Evolutionary conservation across 2,113 vertebrate species (phyloP).

Genomic region (Phainopepla nitens): DNA sequence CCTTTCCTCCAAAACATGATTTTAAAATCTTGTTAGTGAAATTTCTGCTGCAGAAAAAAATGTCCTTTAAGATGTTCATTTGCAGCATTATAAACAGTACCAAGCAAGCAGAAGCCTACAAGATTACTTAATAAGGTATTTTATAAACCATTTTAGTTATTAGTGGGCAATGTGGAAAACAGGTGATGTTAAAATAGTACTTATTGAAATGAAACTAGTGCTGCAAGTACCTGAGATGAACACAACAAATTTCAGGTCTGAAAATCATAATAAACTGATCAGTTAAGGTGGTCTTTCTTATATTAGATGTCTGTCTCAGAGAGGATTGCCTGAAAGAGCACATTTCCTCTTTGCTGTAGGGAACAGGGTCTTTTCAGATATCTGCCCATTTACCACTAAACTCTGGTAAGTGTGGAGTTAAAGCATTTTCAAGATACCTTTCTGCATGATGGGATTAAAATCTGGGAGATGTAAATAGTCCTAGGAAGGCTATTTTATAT

Average conservation of each 20-base stretch:
- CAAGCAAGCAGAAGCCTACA: neutral
- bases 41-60: neutral
- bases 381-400: neutral
- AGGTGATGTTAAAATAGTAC: neutral
- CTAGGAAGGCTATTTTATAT: neutral
- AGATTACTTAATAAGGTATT: neutral
- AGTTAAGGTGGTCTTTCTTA: neutral
- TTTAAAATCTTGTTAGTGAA: neutral
- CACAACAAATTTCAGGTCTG: neutral
- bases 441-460: neutral
- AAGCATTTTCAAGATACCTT: neutral
- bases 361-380: neutral
- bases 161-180: neutral
- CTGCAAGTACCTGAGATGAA: neutral
- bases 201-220: neutral
- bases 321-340: neutral
- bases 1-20: neutral
- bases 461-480: neutral
- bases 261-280: neutral
- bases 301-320: neutral
- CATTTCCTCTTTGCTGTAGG: neutral
- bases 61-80: neutral
- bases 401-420: neutral
- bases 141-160: neutral
- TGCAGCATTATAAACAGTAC: neutral